Percentiles rank a stretch among this genome's conserved stretches.
phyloP scores from a whole-genome alignment of 2,797 vertebrate species.

The Melanotaenia maccullochi region DNA sequence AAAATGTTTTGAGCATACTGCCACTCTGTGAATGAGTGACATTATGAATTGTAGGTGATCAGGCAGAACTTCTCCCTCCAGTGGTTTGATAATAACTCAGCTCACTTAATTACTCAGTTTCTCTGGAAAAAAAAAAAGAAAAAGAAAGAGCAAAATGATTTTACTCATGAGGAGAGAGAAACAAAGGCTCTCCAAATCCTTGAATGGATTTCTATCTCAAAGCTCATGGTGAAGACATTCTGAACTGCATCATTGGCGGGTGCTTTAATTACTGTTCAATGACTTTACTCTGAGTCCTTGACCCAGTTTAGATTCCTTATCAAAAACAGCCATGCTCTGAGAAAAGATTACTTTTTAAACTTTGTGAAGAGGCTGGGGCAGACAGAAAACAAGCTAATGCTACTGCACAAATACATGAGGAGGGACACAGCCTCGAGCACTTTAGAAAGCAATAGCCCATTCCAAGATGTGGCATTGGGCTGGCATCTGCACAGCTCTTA shows the following conservation, averaged over 20 bases:
- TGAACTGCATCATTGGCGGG: slow-evolving; percentile 69
- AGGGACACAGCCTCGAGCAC: slow-evolving; percentile 80
- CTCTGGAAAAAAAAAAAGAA: slow-evolving; percentile 61
- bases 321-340: slow-evolving; percentile 73
- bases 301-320: slow-evolving; percentile 85
- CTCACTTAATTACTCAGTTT: slow-evolving; percentile 79
- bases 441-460: slow-evolving; percentile 88
- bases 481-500: slow-evolving; percentile 84
- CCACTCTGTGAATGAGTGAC: slow-evolving; percentile 22
- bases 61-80: slow-evolving; percentile 50
- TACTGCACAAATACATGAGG: slow-evolving; percentile 78
- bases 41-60: slow-evolving; percentile 53
- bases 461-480: slow-evolving; percentile 87
- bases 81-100: slow-evolving; percentile 70
- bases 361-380: slow-evolving; percentile 71
- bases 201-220: slow-evolving; percentile 82
- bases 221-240: slow-evolving; percentile 68
- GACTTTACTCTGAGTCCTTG: slow-evolving; percentile 83
- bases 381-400: slow-evolving; percentile 78
- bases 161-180: slow-evolving; percentile 77
- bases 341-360: slow-evolving; percentile 84
- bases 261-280: slow-evolving; percentile 81
- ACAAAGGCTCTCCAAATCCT: slow-evolving; percentile 82
- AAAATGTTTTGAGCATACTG: slow-evolving; percentile 4
- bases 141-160: slow-evolving; percentile 72